A percentile compares a stretch with the other conserved stretches of the same genome.
phyloP scores from a whole-genome alignment of 2,113 vertebrate genomes.

The Spizaetus ornatus region DNA sequence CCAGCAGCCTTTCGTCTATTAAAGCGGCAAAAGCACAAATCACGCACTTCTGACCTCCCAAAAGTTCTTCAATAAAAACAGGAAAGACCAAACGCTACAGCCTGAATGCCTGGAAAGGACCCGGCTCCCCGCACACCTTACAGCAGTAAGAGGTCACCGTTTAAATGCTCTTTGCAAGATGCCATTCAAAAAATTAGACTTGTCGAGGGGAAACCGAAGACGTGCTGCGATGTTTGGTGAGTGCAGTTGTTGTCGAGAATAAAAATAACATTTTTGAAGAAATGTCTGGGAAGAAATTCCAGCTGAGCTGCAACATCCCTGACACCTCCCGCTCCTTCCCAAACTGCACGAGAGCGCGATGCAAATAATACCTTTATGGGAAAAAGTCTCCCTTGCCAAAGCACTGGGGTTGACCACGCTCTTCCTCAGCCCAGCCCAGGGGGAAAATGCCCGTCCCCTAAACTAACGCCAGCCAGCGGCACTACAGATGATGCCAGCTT shows the following conservation, averaged over 20 bases:
- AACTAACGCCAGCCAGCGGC: not conserved
- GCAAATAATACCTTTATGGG: not conserved
- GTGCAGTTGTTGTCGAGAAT: not conserved
- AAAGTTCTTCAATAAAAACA: not conserved
- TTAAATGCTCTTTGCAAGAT: not conserved
- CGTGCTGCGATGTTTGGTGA: rapidly evolving
- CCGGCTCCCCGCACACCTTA: not conserved
- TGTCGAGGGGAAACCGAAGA: rapidly evolving
- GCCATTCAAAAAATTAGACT: not conserved
- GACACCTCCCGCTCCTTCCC: not conserved
- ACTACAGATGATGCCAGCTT: not conserved
- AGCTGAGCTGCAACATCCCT: not conserved
- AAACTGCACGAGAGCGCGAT: not conserved
- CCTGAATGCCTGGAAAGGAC: not conserved
- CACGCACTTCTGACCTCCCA: not conserved
- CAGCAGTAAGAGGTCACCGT: not conserved
- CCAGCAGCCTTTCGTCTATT: conserved; percentile 21
- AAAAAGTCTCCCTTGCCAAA: not conserved
- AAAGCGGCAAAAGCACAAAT: not conserved
- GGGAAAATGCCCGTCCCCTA: not conserved
- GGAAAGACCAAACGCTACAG: not conserved
- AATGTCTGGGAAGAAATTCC: not conserved
- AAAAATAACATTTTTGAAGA: not conserved
- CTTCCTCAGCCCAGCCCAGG: not conserved
- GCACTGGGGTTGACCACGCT: not conserved